Conservation (phyloP, 2,888 invertebrate species). For the Hemithea aestivaria region DNA sequence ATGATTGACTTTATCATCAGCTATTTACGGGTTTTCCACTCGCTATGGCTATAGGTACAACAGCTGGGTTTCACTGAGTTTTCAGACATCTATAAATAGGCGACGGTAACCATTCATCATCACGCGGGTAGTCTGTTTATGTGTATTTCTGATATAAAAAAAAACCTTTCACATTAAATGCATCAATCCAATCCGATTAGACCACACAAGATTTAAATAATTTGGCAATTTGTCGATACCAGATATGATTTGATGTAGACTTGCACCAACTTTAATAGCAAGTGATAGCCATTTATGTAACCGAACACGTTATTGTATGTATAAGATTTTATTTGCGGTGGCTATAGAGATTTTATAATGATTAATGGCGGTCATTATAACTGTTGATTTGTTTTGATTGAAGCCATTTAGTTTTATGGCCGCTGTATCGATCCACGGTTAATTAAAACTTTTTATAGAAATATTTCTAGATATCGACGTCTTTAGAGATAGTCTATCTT, state of each 20-base stretch:
- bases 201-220: constrained; percentile 61
- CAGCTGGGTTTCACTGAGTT: too few relatives aligned
- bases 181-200: constrained; percentile 31
- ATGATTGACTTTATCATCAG: too few relatives aligned
- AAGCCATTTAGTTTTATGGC: constrained; percentile 46
- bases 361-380: constrained; percentile 48
- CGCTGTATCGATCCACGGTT: constrained; percentile 33
- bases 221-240: constrained; percentile 56
- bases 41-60: too few relatives aligned
- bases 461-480: constrained; percentile 19
- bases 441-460: constrained; percentile 35
- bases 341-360: constrained; percentile 46
- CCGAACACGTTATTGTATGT: constrained; percentile 40
- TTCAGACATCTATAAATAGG: too few relatives aligned
- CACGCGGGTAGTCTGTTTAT: too few relatives aligned
- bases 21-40: too few relatives aligned
- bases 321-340: constrained; percentile 47
- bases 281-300: constrained; percentile 40
- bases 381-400: constrained; percentile 54
- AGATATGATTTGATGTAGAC: constrained; percentile 50
- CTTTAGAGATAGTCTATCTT: constrained; percentile 32
- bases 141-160: too few relatives aligned
- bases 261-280: constrained; percentile 38
- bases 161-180: constrained; percentile 25
- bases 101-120: too few relatives aligned